Base-by-base conservation (phyloP, 1,140 invertebrate genomes). In the Lepidurus couesii region DNA sequence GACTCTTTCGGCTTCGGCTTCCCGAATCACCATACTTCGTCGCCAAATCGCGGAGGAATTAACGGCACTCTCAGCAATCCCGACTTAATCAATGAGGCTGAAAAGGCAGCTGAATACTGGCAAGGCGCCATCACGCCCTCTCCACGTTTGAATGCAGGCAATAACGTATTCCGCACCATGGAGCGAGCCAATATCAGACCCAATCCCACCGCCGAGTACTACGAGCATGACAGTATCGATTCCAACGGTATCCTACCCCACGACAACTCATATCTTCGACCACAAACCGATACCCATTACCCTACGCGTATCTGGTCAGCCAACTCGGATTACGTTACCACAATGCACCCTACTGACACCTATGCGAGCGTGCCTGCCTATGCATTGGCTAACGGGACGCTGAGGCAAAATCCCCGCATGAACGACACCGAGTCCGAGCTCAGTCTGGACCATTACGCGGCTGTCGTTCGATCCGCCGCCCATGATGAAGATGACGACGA, bases 231-330 rank as follows among this genome's bases (percentile, higher is more conserved):
- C 42, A 42, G 7, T 73, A 73, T 45, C 8, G 79, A 73, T 42
- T 73, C 65, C 11, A 73, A 74, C 7, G 77, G 65, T 43, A 77
- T 77, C 43, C 26, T 77, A 16, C 44, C 77, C 65, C 76, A 77
- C 65, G 34, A n/a, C 44, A 44, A 44, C 79, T 65, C 76, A 76
- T 80, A 80, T 24, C 79, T 78, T 24, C 73, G 79, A 24, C 73
- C 76, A 3, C 79, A 80, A 53, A 74, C 79, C 11, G 79, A 80
- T 45, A 75, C 79, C 5, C 73, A 78, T 24, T 80, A 80, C 75
- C 75, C 79, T 16, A 78, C 79, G 44, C 73, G 45, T 42, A 13
- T 80, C 43, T 80, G 76, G 76, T 65, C 53, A 16, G 16, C 53
- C 53, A 65, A 65, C 53, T 65, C 53, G 53, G 53, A 65, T 65